Percentiles rank a stretch among this genome's conserved stretches.
These are phyloP conservation scores for Neostethus bicornis DNA, from an alignment of 2,797 vertebrate genomes.

Conservation along the genomic window DNA sequence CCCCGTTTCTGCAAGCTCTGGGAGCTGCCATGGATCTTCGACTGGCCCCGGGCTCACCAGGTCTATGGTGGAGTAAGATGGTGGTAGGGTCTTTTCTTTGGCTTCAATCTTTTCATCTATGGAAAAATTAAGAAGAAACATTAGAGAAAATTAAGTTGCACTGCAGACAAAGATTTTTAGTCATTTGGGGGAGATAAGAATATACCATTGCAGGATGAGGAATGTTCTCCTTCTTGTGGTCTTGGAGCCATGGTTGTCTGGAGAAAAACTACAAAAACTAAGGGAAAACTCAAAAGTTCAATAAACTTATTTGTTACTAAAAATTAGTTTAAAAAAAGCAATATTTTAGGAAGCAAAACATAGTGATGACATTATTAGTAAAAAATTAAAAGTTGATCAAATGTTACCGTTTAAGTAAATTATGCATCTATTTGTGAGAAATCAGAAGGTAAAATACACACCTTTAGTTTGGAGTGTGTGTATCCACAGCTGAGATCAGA, in stretches of 20 bases:
- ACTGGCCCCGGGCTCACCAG: slow-evolving; percentile 74
- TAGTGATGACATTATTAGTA: too few relatives aligned
- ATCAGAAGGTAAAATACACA: slow-evolving; percentile 22
- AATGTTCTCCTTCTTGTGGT: slow-evolving; percentile 77
- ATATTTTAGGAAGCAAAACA: too few relatives aligned
- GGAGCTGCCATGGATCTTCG: slow-evolving; percentile 89
- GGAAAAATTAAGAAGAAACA: background rate
- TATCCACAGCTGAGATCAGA: slow-evolving; percentile 20
- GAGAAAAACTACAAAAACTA: background rate
- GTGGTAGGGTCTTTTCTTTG: slow-evolving; percentile 75
- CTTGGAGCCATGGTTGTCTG: slow-evolving; percentile 87
- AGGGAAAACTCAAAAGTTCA: too few relatives aligned
- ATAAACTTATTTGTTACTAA: too few relatives aligned
- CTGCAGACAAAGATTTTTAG: background rate
- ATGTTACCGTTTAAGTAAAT: too few relatives aligned
- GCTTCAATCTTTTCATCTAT: slow-evolving; percentile 42
- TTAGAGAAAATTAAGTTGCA: background rate
- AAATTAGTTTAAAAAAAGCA: too few relatives aligned
- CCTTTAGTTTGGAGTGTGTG: slow-evolving; percentile 44
- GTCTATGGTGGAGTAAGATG: slow-evolving; percentile 82
- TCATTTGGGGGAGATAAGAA: background rate
- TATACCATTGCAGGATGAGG: slow-evolving; percentile 51
- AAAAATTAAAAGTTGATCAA: too few relatives aligned
- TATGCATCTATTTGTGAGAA: background rate
- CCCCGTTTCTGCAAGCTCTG: slow-evolving; percentile 84